Base-by-base conservation (phyloP, 64 coral and sea anemone genomes). In the Catalaphyllia jardinei region DNA sequence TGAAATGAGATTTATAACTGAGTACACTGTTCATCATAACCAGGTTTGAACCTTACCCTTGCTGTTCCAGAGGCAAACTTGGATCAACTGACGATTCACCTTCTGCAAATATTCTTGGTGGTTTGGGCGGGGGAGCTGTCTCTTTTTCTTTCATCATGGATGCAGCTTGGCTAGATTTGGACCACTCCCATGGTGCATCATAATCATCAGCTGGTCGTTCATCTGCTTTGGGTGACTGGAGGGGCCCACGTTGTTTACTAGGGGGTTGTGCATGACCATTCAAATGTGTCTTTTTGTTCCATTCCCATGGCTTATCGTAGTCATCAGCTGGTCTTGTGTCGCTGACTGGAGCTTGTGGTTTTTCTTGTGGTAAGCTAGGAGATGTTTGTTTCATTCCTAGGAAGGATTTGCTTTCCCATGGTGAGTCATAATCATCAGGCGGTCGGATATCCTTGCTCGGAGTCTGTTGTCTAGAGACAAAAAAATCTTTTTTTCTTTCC, bases 241-340 rank as follows among this genome's bases (percentile, higher is more conserved):
- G 67, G 74, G 79, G 35, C 35, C 59, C 79, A 9, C 55, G 75
- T 16, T 65, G 82, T 75, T 57, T 57, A 54, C 73, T 93, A 12
- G 86, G 19, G 0, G 52, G 46, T 79, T 57, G 17, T 5, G 20
- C 35, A 8, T 78, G 62, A 9, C 63, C 77, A 81, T 90, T 81
- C 10, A 82, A 79, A 22, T 31, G 25, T 4, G 55, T 59, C 30
- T 75, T 80, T 73, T 79, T 69, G 54, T 29, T 88, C 88, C 88
- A 96, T 64, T 96, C 95, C 95, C 95, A 96, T 2, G 95, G 95
- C 46, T 93, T 90, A 38, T 96, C 95, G 33, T 96, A 96, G 39
- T 96, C 95, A 29, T 84, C 91, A 87, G 62, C 72, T 71, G 92
- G 88, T 31, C 95, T 67, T 22, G 54, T 60, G 30, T 96, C 95